Conservation (phyloP, 1,140 invertebrate genomes). For the Pararge aegeria region DNA sequence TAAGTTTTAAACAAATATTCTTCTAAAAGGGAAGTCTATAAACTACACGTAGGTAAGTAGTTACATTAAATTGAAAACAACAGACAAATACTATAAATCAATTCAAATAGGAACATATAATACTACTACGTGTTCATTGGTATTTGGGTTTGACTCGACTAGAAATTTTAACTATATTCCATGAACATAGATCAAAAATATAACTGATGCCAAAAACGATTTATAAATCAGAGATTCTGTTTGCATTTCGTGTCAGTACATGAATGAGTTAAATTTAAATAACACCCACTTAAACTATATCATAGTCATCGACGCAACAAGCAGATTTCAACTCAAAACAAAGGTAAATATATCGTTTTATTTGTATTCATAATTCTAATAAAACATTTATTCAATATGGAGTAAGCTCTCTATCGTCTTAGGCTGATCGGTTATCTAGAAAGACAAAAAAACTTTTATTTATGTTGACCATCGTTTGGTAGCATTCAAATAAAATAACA, state of each 20-base stretch:
- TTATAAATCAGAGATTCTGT: conserved; percentile 45
- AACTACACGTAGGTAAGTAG: conserved; percentile 47
- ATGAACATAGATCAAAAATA: conserved; percentile 37
- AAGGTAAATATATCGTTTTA: conserved; percentile 69
- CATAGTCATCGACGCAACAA: conserved; percentile 64
- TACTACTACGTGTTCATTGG: conserved; percentile 50
- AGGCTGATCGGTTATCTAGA: conserved; percentile 63
- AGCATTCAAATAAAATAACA: neutral
- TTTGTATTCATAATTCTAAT: conserved; percentile 69
- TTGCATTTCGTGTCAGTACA: conserved; percentile 42
- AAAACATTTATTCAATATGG: conserved; percentile 72
- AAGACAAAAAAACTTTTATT: conserved; percentile 44
- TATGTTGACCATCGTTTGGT: neutral
- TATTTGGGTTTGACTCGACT: conserved; percentile 68
- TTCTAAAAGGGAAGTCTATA: conserved; percentile 55
- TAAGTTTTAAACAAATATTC: conserved; percentile 44
- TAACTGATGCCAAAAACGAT: conserved; percentile 40
- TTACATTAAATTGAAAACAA: conserved; percentile 38
- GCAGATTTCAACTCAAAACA: conserved; percentile 70
- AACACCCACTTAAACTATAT: conserved; percentile 65
- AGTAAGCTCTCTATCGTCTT: conserved; percentile 75
- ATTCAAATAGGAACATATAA: conserved; percentile 50
- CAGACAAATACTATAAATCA: conserved; percentile 39
- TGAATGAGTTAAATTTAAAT: conserved; percentile 52
- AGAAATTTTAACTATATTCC: conserved; percentile 51